Conservation (phyloP, 2,797 vertebrate genomes). For the Pelobates cultripes region DNA sequence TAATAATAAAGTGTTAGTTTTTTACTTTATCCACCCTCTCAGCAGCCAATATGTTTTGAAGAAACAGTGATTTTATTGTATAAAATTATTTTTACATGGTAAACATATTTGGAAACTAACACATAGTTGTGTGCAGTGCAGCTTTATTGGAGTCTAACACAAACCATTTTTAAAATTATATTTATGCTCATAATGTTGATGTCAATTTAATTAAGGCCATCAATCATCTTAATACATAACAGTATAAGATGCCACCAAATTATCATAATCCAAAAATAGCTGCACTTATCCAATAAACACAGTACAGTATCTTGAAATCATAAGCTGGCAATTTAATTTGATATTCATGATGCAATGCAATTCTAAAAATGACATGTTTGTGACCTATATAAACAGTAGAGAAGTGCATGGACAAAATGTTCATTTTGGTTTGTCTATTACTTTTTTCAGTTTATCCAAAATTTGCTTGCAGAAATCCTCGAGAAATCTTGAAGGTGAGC, state of each 20-base stretch:
- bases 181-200: neutral
- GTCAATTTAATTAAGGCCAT: neutral
- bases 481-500: too few species aligned
- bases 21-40: too few species aligned
- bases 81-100: neutral
- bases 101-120: neutral
- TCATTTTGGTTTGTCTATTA: too few species aligned
- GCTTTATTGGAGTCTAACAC: neutral
- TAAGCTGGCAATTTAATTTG: constrained; percentile 4
- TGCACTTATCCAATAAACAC: constrained; percentile 11
- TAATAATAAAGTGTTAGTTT: too few species aligned
- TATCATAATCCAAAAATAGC: neutral
- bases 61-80: too few species aligned
- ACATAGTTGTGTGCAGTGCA: neutral
- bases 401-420: too few species aligned
- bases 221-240: neutral
- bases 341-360: constrained; percentile 20
- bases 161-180: neutral
- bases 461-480: too few species aligned
- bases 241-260: constrained; percentile 11
- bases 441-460: too few species aligned
- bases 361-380: constrained; percentile 15
- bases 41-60: too few species aligned
- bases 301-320: neutral
- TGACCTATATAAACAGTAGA: neutral